phyloP scores from a whole-genome alignment of 2,113 vertebrate species.

The Sterna hirundo region DNA sequence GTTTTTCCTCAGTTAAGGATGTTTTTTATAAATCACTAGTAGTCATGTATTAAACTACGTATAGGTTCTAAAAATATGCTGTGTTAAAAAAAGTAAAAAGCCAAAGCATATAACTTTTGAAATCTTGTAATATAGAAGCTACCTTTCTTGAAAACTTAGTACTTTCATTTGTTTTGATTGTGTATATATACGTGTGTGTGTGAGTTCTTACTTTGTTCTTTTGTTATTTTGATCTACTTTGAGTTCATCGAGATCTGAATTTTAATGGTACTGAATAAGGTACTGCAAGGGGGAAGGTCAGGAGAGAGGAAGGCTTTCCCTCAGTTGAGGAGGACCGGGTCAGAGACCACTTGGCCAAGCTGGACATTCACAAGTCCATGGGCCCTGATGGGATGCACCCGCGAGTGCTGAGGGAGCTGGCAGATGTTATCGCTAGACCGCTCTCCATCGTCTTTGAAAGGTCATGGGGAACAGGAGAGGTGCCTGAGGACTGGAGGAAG shows the following conservation, averaged over 20 bases:
- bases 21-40: neutral
- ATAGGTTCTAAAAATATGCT: neutral
- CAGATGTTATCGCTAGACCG: too few species aligned
- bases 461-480: too few species aligned
- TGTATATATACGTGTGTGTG: accelerated
- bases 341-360: too few species aligned
- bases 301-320: too few species aligned
- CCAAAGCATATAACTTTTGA: neutral
- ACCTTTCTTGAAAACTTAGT: neutral
- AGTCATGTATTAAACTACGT: neutral
- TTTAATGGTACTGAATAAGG: neutral
- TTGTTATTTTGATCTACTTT: neutral
- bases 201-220: neutral
- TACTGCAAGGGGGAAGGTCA: too few species aligned
- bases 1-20: neutral
- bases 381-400: too few species aligned
- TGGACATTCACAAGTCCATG: too few species aligned
- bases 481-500: too few species aligned
- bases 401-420: too few species aligned
- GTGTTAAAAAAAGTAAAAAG: neutral
- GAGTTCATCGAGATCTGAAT: neutral
- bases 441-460: too few species aligned
- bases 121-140: neutral
- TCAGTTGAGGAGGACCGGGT: too few species aligned
- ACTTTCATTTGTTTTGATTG: neutral